Evolutionary conservation across 1,140 invertebrate species (phyloP).

Genomic region (Elysia chlorotica): DNA sequence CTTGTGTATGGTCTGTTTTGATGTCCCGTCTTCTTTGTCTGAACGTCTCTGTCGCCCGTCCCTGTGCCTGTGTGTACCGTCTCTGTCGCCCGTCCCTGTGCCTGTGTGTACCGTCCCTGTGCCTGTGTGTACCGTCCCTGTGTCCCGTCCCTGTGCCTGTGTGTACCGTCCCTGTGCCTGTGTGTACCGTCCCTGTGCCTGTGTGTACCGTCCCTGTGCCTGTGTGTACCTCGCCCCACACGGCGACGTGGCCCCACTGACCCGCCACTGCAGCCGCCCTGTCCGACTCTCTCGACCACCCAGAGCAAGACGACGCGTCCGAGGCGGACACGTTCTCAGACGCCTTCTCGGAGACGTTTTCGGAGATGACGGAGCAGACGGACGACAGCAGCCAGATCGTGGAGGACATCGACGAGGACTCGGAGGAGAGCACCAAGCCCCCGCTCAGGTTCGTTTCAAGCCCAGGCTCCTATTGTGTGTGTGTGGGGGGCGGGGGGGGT

Average conservation of each 20-base stretch:
- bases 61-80: no score
- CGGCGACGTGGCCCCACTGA: no score
- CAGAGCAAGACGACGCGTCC: constrained; percentile 14
- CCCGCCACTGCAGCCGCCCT: no score
- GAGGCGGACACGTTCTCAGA: no score
- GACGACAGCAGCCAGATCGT: constrained; percentile 10
- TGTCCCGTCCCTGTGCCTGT: neutral
- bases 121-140: neutral
- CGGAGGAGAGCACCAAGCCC: constrained; percentile 48
- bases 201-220: no score
- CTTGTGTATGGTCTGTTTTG: no score
- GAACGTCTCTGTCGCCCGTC: no score
- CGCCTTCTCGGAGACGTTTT: neutral
- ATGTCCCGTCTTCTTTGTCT: no score
- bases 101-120: no score
- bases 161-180: neutral
- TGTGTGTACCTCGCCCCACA: no score
- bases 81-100: no score
- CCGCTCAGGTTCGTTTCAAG: constrained; percentile 52
- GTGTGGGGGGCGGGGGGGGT: neutral
- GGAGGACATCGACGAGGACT: constrained; percentile 42
- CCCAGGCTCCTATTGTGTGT: neutral
- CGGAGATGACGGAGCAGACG: neutral
- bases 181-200: neutral
- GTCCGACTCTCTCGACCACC: constrained; percentile 20